A percentile compares a stretch with the other conserved stretches of the same genome.
These are phyloP conservation scores for Acanthopagrus latus DNA, from an alignment of 2,797 vertebrate species.

Conservation along the genomic window DNA sequence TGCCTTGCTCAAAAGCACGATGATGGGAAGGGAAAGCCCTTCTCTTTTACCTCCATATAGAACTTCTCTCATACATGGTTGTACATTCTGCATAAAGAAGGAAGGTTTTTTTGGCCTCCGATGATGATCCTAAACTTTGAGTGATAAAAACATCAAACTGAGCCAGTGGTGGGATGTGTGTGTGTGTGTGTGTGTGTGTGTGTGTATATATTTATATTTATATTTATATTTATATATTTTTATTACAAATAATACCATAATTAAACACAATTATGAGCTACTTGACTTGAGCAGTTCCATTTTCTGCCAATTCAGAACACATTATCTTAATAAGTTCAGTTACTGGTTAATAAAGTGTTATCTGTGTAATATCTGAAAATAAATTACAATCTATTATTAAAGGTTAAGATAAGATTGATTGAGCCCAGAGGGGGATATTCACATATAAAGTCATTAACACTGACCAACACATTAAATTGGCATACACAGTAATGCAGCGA, in stretches of 20 bases:
- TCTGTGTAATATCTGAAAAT: neutral
- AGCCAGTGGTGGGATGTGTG: neutral
- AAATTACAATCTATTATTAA: neutral
- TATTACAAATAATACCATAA: neutral
- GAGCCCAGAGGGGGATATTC: neutral
- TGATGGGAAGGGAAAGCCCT: constrained; percentile 15
- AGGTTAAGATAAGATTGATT: neutral
- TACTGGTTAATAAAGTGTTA: neutral
- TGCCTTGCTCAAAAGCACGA: constrained; percentile 21
- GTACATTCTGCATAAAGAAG: constrained; percentile 4
- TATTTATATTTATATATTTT: no score
- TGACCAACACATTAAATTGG: neutral
- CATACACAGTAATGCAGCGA: neutral
- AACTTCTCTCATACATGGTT: neutral
- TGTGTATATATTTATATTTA: no score
- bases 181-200: no score
- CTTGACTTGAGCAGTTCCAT: neutral
- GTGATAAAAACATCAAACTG: neutral
- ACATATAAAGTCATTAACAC: neutral
- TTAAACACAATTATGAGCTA: neutral
- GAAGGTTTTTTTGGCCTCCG: neutral
- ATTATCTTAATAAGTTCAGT: neutral
- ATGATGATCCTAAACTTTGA: neutral
- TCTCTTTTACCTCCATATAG: neutral
- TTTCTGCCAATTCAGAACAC: neutral